Percentiles rank a stretch among this genome's conserved stretches.
phyloP scores from a whole-genome alignment of 1,140 invertebrate genomes.

The Tetramorium parvispinum region DNA sequence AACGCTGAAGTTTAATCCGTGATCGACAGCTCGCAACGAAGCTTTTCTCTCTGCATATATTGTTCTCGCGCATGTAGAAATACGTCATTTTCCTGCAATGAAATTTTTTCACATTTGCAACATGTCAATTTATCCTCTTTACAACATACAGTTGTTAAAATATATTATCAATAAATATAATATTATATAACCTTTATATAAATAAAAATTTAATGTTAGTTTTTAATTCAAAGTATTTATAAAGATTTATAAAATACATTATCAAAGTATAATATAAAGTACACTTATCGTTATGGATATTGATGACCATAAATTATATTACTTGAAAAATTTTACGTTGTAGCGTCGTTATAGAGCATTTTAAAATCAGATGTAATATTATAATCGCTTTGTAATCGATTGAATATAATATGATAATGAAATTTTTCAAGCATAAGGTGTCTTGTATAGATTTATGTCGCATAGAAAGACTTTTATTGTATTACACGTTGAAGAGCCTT shows the following conservation, averaged over 20 bases:
- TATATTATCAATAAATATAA: background rate
- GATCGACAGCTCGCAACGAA: conserved; percentile 39
- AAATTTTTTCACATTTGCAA: conserved; percentile 34
- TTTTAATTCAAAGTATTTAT: background rate
- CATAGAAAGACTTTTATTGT: conserved; percentile 1
- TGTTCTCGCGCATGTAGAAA: background rate
- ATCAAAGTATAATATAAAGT: no score
- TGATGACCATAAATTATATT: background rate
- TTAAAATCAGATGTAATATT: background rate
- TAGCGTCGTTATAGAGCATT: background rate
- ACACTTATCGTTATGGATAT: background rate
- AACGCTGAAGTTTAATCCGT: conserved; percentile 3
- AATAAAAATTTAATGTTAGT: conserved; percentile 18
- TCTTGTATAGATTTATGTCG: conserved; percentile 11
- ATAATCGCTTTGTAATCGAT: background rate
- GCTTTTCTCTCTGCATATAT: background rate
- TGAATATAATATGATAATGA: background rate
- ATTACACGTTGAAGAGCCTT: background rate
- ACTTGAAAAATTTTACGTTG: background rate
- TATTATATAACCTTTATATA: no score
- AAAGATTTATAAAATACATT: background rate
- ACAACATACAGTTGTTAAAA: background rate
- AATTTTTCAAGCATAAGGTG: background rate
- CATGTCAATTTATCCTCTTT: conserved; percentile 8
- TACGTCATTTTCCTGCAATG: background rate